A percentile compares a stretch with the other conserved stretches of the same genome.
Conservation (phyloP, 1,140 invertebrate species). For the Holcopasites calliopsidis region DNA sequence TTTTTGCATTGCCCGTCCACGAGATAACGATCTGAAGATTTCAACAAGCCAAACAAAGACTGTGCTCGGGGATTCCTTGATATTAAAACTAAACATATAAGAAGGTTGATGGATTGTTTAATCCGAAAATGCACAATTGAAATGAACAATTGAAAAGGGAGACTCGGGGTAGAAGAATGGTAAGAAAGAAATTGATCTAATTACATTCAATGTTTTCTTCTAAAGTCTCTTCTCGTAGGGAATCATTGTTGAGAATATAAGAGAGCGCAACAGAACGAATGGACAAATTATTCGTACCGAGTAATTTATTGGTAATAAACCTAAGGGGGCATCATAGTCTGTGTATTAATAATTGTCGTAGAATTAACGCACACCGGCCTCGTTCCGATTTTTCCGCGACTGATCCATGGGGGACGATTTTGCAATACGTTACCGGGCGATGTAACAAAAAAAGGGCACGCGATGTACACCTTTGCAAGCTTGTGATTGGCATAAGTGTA, state of each 20-base stretch:
- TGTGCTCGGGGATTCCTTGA: neutral
- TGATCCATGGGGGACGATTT: constrained; percentile 34
- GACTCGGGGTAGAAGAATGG: too few species aligned
- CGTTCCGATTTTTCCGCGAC: constrained; percentile 43
- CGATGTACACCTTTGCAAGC: constrained; percentile 2
- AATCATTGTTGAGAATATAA: too few species aligned
- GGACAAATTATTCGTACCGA: neutral
- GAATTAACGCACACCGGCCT: constrained; percentile 43
- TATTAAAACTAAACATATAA: neutral
- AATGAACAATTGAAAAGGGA: too few species aligned
- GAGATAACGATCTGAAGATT: neutral
- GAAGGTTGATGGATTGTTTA: too few species aligned
- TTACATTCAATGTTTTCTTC: neutral
- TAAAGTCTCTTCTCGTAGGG: too few species aligned
- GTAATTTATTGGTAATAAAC: neutral
- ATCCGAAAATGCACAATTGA: too few species aligned
- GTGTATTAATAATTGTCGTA: constrained; percentile 28
- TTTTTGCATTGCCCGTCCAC: neutral
- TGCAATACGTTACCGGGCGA: constrained; percentile 48
- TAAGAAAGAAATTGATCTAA: neutral
- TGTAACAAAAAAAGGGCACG: constrained; percentile 26
- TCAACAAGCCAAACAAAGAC: neutral
- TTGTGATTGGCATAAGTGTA: neutral
- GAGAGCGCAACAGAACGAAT: too few species aligned
- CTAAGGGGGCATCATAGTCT: neutral